Evolutionary conservation across 2,888 invertebrate species (phyloP), one percentile per base, ranked within the genome.

Genomic region (Proisotoma minuta): DNA sequence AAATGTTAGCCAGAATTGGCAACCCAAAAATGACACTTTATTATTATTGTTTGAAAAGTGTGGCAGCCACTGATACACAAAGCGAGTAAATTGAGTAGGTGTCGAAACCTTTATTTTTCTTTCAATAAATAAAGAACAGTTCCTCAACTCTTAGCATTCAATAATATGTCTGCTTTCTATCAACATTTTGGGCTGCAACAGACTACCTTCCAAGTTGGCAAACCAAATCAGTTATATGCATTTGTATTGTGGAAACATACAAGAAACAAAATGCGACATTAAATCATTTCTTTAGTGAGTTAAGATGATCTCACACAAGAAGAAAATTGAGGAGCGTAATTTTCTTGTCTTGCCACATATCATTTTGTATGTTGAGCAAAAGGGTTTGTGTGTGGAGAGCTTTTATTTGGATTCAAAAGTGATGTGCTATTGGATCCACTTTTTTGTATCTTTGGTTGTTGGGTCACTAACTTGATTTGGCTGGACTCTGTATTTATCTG

Each of bases 61-160:
- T 43, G 43, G 43, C 43, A 43, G 43, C 43, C 43, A 43, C 43
- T 43, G 43, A 43, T 43, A 43, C 43, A 43, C 43, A 43, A 43
- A 43, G 43, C 20, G 18, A n/a, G 18, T 20, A 43, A 43, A 43
- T 43, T 43, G 43, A 43, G 43, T 43, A 43, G 43, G 43, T 43
- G 43, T 43, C 43, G 43, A 43, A 43, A 43, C 43, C 43, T 43
- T 43, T 43, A 43, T 43, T 43, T 43, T 43, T 43, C 43, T 43
- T 43, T 43, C 43, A 43, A 43, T 43, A 43, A 43, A 43, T 20
- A 43, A 15, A 43, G 20, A 43, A n/a, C n/a, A n/a, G n/a, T n/a
- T n/a, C n/a, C n/a, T n/a, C n/a, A n/a, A n/a, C n/a, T n/a, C n/a
- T n/a, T n/a, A n/a, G n/a, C n/a, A n/a, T n/a, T n/a, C n/a, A n/a